phyloP scores from a whole-genome alignment of 2,113 vertebrate species.

The Argyrosomus japonicus region DNA sequence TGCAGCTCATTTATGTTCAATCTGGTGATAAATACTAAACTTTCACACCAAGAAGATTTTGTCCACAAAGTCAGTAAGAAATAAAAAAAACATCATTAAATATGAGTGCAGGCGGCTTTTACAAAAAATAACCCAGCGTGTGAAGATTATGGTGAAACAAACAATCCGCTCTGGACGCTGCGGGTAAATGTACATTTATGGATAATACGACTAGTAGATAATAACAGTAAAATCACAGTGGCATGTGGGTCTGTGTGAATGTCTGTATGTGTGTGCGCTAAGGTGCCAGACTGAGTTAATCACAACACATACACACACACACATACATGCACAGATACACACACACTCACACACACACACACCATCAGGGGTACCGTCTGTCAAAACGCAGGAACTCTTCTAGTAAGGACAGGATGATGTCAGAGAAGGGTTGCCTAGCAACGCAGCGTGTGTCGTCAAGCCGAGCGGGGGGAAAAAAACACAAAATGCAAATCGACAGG shows the following conservation, averaged over 20 bases:
- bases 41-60: background rate
- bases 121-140: too few species aligned
- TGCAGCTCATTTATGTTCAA: background rate
- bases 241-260: slow-evolving; percentile 11
- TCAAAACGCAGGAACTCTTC: slow-evolving; percentile 85
- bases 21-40: background rate
- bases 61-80: background rate
- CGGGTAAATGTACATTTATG: slow-evolving; percentile 17
- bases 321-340: background rate
- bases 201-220: slow-evolving; percentile 15
- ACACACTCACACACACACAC: background rate
- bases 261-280: background rate
- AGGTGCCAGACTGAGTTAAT: slow-evolving; percentile 23
- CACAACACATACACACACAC: slow-evolving; percentile 29
- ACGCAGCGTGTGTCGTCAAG: slow-evolving; percentile 84
- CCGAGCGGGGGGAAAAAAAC: slow-evolving; percentile 65
- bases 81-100: background rate
- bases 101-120: background rate
- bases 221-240: slow-evolving; percentile 20
- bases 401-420: slow-evolving; percentile 86
- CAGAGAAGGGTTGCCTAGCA: slow-evolving; percentile 89
- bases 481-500: too few species aligned
- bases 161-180: background rate
- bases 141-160: background rate
- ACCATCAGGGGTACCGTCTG: slow-evolving; percentile 66